phyloP scores from a whole-genome alignment of 2,888 invertebrate genomes.

The Catocala nupta region DNA sequence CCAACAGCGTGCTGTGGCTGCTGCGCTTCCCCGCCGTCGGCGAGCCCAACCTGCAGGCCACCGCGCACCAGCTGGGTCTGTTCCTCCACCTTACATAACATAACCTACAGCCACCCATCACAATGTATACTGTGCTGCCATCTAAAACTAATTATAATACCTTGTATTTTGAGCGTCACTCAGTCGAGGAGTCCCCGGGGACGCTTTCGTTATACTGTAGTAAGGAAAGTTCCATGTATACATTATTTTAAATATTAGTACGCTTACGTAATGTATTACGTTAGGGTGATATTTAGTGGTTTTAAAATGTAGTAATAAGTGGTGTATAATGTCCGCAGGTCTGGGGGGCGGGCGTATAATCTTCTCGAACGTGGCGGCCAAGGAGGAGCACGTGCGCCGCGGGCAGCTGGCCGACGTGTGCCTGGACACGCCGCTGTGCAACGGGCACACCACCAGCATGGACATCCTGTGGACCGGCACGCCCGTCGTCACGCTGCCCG shows the following conservation, averaged over 20 bases:
- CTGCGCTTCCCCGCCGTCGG: constrained; percentile 97
- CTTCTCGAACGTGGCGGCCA: constrained; percentile 99
- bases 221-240: too few relatives aligned
- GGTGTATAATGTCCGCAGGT: constrained; percentile 67
- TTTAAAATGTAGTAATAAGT: too few relatives aligned
- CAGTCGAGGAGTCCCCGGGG: too few relatives aligned
- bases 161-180: too few relatives aligned
- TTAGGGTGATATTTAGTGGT: too few relatives aligned
- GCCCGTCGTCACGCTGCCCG: constrained; percentile 98
- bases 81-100: too few relatives aligned
- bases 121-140: too few relatives aligned
- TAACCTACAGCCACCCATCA: too few relatives aligned
- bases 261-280: too few relatives aligned
- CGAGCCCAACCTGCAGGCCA: constrained; percentile 93
- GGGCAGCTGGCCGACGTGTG: constrained; percentile 99
- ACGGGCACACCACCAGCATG: constrained; percentile 99
- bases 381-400: constrained; percentile 98
- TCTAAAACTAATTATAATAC: too few relatives aligned
- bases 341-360: constrained; percentile 94
- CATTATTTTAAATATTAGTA: too few relatives aligned
- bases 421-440: constrained; percentile 99
- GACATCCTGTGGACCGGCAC: constrained; percentile 99
- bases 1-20: constrained; percentile 98
- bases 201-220: too few relatives aligned
- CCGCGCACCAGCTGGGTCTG: constrained; percentile 89